Conservation (phyloP, 2,797 vertebrate species). For the Intellagama lesueurii region DNA sequence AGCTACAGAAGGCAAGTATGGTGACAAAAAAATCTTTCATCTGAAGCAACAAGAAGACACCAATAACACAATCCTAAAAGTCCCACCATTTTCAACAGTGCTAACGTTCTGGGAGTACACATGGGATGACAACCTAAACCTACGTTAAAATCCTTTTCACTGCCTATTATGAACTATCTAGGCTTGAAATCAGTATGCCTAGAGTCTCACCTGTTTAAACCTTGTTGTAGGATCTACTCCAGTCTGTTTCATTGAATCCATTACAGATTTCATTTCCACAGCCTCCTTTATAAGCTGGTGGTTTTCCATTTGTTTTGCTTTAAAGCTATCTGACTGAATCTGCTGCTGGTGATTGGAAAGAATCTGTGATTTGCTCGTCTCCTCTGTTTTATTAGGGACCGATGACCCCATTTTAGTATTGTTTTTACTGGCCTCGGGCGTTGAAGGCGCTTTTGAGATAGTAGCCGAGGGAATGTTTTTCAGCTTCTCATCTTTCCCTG, state of each 20-base stretch:
- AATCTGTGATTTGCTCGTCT: conserved; percentile 86
- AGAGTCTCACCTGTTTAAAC: conserved; percentile 95
- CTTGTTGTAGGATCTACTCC: conserved; percentile 96
- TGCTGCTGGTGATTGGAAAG: conserved; percentile 88
- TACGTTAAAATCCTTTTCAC: conserved; percentile 32
- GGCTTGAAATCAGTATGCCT: conserved; percentile 21
- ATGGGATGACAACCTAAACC: not conserved
- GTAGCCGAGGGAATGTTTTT: conserved; percentile 84
- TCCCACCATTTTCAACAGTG: not conserved
- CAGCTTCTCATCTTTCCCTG: conserved; percentile 88
- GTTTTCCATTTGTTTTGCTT: conserved; percentile 90
- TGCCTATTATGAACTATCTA: conserved; percentile 18
- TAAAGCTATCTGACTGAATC: conserved; percentile 83
- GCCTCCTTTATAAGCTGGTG: conserved; percentile 93
- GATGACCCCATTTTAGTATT: conserved; percentile 85
- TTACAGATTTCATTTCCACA: conserved; percentile 94
- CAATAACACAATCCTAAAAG: not conserved
- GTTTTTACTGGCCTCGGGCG: conserved; percentile 86
- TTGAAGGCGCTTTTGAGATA: conserved; percentile 88
- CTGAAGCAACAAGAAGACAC: not conserved
- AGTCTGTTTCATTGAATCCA: conserved; percentile 95
- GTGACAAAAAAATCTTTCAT: not conserved
- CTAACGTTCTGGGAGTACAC: not conserved
- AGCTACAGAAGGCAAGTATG: conserved; percentile 12
- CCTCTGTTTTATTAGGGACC: conserved; percentile 88